Evolutionary conservation across 2,888 invertebrate species (phyloP).

Genomic region (Mystacides longicornis): DNA sequence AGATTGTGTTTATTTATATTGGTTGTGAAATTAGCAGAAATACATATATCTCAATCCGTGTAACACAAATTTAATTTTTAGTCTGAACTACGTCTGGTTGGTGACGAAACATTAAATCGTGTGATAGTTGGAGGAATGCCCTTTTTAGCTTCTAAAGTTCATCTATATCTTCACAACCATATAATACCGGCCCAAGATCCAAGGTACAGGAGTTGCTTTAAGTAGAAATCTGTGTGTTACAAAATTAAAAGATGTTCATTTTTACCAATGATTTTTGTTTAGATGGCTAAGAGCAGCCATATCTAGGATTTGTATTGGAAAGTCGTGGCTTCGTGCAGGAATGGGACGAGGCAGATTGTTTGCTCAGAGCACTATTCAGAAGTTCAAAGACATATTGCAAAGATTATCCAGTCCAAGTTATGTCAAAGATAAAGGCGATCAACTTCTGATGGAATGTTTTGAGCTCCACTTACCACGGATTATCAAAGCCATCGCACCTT

Average conservation of each 20-base stretch:
- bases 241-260: background rate
- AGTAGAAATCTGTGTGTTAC: background rate
- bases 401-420: constrained; percentile 29
- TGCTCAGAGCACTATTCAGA: constrained; percentile 43
- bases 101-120: constrained; percentile 46
- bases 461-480: constrained; percentile 42
- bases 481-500: constrained; percentile 40
- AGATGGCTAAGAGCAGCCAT: constrained; percentile 48
- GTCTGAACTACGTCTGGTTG: constrained; percentile 45
- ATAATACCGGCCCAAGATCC: constrained; percentile 42
- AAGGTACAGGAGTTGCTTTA: constrained; percentile 32
- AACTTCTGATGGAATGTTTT: constrained; percentile 38
- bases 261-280: background rate
- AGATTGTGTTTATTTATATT: constrained; percentile 27
- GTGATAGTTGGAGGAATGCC: constrained; percentile 44
- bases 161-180: constrained; percentile 42
- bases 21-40: background rate
- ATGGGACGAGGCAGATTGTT: constrained; percentile 44
- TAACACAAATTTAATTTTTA: constrained; percentile 25
- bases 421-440: constrained; percentile 28
- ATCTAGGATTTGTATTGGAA: constrained; percentile 42
- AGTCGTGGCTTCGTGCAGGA: constrained; percentile 44
- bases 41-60: background rate
- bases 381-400: constrained; percentile 39
- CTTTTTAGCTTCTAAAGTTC: constrained; percentile 44